Evolutionary conservation across 2,113 vertebrate genomes (phyloP).

Genomic region (Dinomys branickii): DNA sequence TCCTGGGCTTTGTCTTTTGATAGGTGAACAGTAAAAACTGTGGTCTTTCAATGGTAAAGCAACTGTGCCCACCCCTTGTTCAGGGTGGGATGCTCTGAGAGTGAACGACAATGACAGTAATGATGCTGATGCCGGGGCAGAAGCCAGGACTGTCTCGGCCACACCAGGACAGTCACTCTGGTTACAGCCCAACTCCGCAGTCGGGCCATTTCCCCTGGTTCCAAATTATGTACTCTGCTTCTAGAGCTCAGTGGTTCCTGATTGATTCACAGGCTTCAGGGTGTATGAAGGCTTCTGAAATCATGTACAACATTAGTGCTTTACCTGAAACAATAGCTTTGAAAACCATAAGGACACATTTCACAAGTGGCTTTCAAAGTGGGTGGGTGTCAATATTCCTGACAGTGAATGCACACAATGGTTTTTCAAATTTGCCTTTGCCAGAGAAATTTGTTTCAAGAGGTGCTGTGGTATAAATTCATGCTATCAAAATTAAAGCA

Average conservation of each 20-base stretch:
- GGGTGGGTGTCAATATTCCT: neutral
- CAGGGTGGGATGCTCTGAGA: neutral
- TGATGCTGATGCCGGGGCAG: neutral
- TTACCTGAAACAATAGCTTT: neutral
- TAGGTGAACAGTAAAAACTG: neutral
- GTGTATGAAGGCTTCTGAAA: neutral
- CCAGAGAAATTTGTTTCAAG: neutral
- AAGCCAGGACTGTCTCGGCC: neutral
- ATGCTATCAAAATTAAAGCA: conserved; percentile 46
- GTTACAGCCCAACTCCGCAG: neutral
- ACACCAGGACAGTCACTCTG: neutral
- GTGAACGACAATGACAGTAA: neutral
- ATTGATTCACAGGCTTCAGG: conserved; percentile 42
- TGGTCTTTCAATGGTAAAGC: neutral
- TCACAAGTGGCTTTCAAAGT: neutral
- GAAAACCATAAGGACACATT: neutral
- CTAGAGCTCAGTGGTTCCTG: conserved; percentile 17
- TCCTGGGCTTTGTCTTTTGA: neutral
- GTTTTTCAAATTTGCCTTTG: neutral
- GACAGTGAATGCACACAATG: neutral
- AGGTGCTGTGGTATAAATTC: neutral
- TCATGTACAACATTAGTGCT: neutral
- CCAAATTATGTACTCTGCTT: neutral
- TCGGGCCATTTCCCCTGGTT: neutral
- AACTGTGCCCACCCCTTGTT: neutral